Base-by-base conservation (phyloP, 2,888 invertebrate species). In the Gymnocheta viridis region DNA sequence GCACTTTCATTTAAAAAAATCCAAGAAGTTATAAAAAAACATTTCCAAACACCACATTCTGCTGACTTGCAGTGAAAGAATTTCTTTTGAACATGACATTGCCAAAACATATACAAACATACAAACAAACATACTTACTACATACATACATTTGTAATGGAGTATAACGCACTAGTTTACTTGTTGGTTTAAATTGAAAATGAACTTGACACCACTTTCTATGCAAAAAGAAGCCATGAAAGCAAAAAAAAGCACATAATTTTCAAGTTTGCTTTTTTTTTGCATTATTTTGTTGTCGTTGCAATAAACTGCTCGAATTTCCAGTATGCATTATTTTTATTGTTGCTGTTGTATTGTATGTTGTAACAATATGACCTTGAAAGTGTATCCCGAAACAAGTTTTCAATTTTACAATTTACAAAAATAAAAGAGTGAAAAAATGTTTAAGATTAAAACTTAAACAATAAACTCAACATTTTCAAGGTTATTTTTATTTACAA, bases 131-230 rank as follows among this genome's bases (percentile, higher is more conserved):
- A 41, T n/a, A 41, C 24, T 41, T 4, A n/a, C 3, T 35, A 2
- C 9, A 14, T 35, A 58, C 12, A 41, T 24, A 0, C 9, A 24
- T 24, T 10, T 41, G 14, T 38, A 6, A 22, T 38, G 22, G 2
- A 2, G 7, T 60, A n/a, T 60, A 24, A 29, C 29, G 41, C 41
- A 19, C 41, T 29, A 70, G 51, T 74, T 76, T 38, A 44, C 24
- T 66, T 66, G 10, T 66, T 47, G 32, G 6, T 29, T 69, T 62
- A 38, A 60, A 67, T 64, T 64, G 27, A 72, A 66, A 73, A 77
- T 72, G 77, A 79, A 73, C 82, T 82, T 82, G 82, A 73, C 58
- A 73, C 38, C 69, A 64, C 78, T 82, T 82, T 82, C 82, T 79
- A 69, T 69, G 27, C 17, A 47, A 82, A 49, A 73, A 81, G 54